Conservation (phyloP, 2,888 invertebrate genomes). For the Nymphalis urticae region DNA sequence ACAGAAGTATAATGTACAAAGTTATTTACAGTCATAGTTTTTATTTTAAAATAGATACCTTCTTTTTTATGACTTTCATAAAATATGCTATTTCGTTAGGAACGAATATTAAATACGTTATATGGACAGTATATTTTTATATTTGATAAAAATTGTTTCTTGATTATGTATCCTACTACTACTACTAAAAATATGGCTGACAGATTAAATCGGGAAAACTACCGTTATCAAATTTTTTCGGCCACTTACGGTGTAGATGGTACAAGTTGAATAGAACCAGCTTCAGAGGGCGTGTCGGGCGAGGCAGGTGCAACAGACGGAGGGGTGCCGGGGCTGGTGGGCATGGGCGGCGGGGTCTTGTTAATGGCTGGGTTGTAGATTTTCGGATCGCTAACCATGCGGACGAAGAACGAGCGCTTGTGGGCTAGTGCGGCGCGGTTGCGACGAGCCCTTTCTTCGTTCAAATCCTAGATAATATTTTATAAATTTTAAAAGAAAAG, state of each 20-base stretch:
- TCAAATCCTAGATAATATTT: constrained; percentile 82
- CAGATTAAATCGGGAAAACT: no score
- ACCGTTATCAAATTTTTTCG: neutral
- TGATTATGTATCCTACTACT: neutral
- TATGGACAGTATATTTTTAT: no score
- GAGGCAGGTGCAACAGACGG: constrained; percentile 64
- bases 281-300: constrained; percentile 61
- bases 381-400: constrained; percentile 98
- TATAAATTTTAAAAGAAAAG: neutral
- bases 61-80: no score
- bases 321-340: constrained; percentile 79
- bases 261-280: constrained; percentile 47
- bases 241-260: constrained; percentile 63
- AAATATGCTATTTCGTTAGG: no score
- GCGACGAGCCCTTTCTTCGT: constrained; percentile 87
- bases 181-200: no score
- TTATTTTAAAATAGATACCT: no score
- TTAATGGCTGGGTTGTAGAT: constrained; percentile 96
- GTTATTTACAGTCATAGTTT: no score
- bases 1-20: neutral
- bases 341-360: constrained; percentile 85
- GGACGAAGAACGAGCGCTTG: constrained; percentile 97
- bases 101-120: no score
- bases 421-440: constrained; percentile 91
- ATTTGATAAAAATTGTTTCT: no score